Evolutionary conservation across 2,113 vertebrate genomes (phyloP), one percentile per base, ranked within the genome.

Genomic region (Nannobrachium achirus): DNA sequence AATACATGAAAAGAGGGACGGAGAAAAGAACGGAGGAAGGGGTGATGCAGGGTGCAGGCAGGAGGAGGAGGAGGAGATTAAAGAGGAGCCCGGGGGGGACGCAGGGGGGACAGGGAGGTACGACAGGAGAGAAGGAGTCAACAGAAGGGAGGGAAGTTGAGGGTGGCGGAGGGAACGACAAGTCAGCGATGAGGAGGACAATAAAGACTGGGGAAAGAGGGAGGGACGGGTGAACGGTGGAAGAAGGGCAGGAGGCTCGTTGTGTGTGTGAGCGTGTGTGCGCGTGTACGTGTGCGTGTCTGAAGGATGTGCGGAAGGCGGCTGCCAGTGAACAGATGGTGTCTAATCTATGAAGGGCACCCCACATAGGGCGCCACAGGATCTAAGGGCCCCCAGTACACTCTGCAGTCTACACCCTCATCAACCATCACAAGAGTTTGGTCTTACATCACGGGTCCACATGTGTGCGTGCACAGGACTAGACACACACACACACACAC

Each of bases 311-410:
- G 50, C 10, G 10, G 10, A 19, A 10, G 50, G n/a, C 50, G 20
- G 7, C 10, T 82, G 80, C 72, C 84, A 82, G 72, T 69, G 74
- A 83, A 81, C 91, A 93, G 89, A 93, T 92, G 90, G 88, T 84
- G 85, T 78, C 77, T 91, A 88, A 88, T 86, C 82, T 80, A 81
- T 74, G 78, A 69, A 78, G 78, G 75, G 46, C 68, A 66, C 58
- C 76, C 73, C 63, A 40, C 41, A 56, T 25, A 71, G 61, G 68
- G 62, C 81, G 78, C 83, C 80, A 76, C 66, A 39, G 81, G 76
- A 83, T 69, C 63, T 69, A 56, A 85, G 49, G 80, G 79, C 71
- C 82, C 76, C 50, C 69, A 86, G 82, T 82, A 76, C n/a, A n/a
- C 73, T 51, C 58, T 71, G 6, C 25, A n/a, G n/a, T n/a, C n/a